Conservation (phyloP, 2,113 vertebrate genomes). For the Chrysochloris asiatica region DNA sequence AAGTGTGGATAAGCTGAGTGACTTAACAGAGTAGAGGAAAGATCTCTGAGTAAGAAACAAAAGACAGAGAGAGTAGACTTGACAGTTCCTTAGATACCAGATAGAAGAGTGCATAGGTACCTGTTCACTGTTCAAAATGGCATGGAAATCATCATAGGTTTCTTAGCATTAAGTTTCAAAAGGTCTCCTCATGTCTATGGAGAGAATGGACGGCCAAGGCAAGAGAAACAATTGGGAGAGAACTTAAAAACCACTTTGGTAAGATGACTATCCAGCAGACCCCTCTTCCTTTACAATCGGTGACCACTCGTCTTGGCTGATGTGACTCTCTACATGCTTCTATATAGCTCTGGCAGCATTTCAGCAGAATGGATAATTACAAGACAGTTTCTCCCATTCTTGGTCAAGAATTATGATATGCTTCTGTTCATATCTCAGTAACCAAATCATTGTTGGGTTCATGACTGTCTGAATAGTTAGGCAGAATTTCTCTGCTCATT, state of each 20-base stretch:
- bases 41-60: neutral
- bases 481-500: neutral
- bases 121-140: too few species aligned
- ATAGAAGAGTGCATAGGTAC: too few species aligned
- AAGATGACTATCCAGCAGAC: neutral
- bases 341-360: neutral
- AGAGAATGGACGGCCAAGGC: neutral
- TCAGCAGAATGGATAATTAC: neutral
- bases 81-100: too few species aligned
- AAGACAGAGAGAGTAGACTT: too few species aligned
- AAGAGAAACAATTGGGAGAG: neutral
- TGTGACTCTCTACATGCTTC: neutral
- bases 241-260: neutral
- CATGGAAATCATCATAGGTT: neutral
- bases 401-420: neutral
- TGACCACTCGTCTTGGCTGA: too few species aligned
- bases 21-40: neutral
- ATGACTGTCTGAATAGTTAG: neutral
- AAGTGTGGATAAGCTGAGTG: too few species aligned
- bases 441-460: neutral
- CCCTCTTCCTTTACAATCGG: neutral
- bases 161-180: neutral
- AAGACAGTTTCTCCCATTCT: neutral
- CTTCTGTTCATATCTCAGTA: neutral
- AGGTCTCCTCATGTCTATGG: neutral